Evolutionary conservation across 2,888 invertebrate species (phyloP), one percentile per base, ranked within the genome.

Genomic region (Macrosiphum euphorbiae): DNA sequence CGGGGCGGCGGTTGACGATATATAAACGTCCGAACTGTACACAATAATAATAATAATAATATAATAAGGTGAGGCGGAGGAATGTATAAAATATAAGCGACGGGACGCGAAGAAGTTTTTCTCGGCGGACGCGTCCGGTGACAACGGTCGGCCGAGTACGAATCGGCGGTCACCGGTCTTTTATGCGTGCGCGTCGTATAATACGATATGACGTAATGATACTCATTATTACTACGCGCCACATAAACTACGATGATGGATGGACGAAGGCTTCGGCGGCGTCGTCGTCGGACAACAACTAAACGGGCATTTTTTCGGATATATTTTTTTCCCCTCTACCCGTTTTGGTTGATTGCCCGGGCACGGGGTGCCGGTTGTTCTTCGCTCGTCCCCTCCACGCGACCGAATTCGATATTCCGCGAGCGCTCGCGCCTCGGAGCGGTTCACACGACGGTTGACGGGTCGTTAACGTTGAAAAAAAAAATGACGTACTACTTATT

Each of bases 261-360:
- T 93, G 89, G 93, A 93, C 90, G 93, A 85, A 89, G 55, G 58
- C 88, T 7, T 47, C 78, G 28, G 44, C 44, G 28, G 85, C 35
- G 50, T 35, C 88, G 28, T 41, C 55, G 41, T 58, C 50, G 61
- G 61, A 93, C 93, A 93, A 93, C n/a, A n/a, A n/a, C 44, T 3
- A 44, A 93, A 93, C 93, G 93, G 93, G 93, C 90, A 90, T 93
- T 93, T 85, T 89, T 93, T 41, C 55, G 20, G 24, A 24, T 35
- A 50, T 88, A 78, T 44, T 61, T 67, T 50, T n/a, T 50, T 35
- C 67, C 4, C 44, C n/a, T 55, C 91, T 50, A 11, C 16, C 87
- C 52, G 16, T 28, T 92, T 93, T 93, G 93, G 89, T 93, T 89
- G 93, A 93, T 93, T 89, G 84, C 84, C 88, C 28, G 67, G 87